These are phyloP conservation scores for Netelia virgata DNA, from an alignment of 2,888 invertebrate genomes.

Conservation along the genomic window DNA sequence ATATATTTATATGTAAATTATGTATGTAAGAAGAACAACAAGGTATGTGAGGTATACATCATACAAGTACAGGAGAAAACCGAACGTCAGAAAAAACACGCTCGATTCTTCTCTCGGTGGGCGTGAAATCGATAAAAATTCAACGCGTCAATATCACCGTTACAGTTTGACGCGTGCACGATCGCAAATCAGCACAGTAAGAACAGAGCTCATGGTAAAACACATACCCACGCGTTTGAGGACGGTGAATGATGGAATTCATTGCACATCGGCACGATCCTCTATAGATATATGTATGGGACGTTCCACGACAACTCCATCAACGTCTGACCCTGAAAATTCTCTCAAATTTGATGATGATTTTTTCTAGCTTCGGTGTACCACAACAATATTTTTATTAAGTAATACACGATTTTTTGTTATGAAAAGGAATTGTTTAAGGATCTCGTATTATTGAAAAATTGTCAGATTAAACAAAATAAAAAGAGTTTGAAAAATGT, in stretches of 20 bases:
- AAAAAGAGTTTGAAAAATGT: no score
- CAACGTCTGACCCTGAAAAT: no score
- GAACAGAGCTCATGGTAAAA: conserved; percentile 11
- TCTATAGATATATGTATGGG: not conserved
- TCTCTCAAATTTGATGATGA: no score
- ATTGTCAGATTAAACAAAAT: no score
- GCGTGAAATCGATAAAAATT: conserved; percentile 66
- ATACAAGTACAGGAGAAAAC: conserved; percentile 10
- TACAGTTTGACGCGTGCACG: conserved; percentile 42
- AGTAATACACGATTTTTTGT: no score
- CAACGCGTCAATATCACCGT: conserved; percentile 57
- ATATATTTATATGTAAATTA: not conserved
- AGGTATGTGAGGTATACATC: not conserved
- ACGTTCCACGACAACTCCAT: no score
- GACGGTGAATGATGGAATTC: conserved; percentile 46
- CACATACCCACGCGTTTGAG: conserved; percentile 45
- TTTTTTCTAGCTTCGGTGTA: no score
- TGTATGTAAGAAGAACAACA: not conserved
- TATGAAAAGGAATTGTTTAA: no score
- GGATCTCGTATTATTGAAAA: no score
- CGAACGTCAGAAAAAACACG: conserved; percentile 20
- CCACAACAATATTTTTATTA: no score
- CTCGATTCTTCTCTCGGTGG: conserved; percentile 12
- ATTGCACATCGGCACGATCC: conserved; percentile 27
- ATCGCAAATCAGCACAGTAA: conserved; percentile 19